Evolutionary conservation across 2,113 vertebrate genomes (phyloP), one percentile per base, ranked within the genome.

Genomic region (Myotis yumanensis): DNA sequence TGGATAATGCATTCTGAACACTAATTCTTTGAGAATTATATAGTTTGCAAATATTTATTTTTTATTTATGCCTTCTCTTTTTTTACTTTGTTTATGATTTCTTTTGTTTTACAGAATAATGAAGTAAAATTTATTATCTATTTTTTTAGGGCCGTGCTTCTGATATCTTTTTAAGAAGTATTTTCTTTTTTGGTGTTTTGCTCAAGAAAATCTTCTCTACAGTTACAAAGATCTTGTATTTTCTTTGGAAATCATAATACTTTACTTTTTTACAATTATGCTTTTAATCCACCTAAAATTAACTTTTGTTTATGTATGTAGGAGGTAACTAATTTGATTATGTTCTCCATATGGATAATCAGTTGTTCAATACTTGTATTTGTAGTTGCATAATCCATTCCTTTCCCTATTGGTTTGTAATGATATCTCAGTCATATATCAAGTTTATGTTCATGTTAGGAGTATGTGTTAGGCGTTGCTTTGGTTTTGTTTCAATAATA

Each of bases 211-310:
- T 54, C 73, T 52, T 86, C 28, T 66, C 40, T 77, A 10, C 43
- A 14, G 40, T 95, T 68, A 28, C 48, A 84, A 80, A 32, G 15
- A 76, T 87, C 25, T 52, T 83, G 35, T 4, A 20, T 1, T 84
- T 86, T 69, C 18, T 35, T 93, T 75, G 11, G 76, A 46, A 87
- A 59, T 57, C 23, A 66, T 52, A 80, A 76, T 71, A 11, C 22
- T 89, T 89, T 71, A 9, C 20, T 40, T 54, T 85, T 88, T 94
- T 88, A 28, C 12, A 12, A 30, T 91, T 89, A 37, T 94, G 17
- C 46, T 43, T 93, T 43, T 51, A 82, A 81, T 89, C 28, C 14
- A 86, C 20, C 30, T 94, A 66, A 59, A 82, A 43, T 59, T 75
- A 79, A n/a, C 30, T 71, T 94, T 83, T 71, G 15, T 77, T 91